A percentile compares a stretch with the other conserved stretches of the same genome.
phyloP scores from a whole-genome alignment of 2,797 vertebrate genomes.

The Atherinosoma microstoma region DNA sequence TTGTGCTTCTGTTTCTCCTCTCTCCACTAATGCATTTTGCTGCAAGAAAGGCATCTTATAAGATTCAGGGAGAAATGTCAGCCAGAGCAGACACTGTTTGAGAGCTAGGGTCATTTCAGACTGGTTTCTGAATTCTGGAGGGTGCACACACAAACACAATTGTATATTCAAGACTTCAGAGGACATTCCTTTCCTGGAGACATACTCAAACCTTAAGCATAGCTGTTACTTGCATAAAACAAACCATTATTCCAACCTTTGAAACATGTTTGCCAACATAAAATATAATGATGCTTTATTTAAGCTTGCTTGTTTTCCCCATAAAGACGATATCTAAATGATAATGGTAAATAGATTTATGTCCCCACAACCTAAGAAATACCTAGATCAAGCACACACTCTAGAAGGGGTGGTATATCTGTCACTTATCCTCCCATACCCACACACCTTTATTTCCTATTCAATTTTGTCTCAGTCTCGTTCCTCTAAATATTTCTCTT shows the following conservation, averaged over 20 bases:
- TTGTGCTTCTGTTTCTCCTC: slow-evolving; percentile 72
- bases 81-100: slow-evolving; percentile 70
- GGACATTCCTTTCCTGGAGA: not conserved
- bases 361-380: not conserved
- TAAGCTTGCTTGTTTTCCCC: not conserved
- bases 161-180: not conserved
- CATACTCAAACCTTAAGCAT: not conserved
- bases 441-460: slow-evolving; percentile 25
- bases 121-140: slow-evolving; percentile 68
- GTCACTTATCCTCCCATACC: slow-evolving; percentile 32
- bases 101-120: slow-evolving; percentile 78
- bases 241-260: not conserved
- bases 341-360: slow-evolving; percentile 2
- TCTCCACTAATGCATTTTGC: slow-evolving; percentile 78
- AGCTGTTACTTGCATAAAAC: not conserved
- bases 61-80: slow-evolving; percentile 82
- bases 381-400: slow-evolving; percentile 11
- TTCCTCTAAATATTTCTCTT: slow-evolving; percentile 67
- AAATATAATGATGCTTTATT: not conserved
- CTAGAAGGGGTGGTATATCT: slow-evolving; percentile 48
- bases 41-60: slow-evolving; percentile 82
- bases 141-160: slow-evolving; percentile 27
- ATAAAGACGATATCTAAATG: not conserved
- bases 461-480: slow-evolving; percentile 47
- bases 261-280: not conserved